Percentiles rank a stretch among this genome's conserved stretches.
Conservation (phyloP, 2,888 invertebrate genomes). For the Aphidoletes aphidimyza region DNA sequence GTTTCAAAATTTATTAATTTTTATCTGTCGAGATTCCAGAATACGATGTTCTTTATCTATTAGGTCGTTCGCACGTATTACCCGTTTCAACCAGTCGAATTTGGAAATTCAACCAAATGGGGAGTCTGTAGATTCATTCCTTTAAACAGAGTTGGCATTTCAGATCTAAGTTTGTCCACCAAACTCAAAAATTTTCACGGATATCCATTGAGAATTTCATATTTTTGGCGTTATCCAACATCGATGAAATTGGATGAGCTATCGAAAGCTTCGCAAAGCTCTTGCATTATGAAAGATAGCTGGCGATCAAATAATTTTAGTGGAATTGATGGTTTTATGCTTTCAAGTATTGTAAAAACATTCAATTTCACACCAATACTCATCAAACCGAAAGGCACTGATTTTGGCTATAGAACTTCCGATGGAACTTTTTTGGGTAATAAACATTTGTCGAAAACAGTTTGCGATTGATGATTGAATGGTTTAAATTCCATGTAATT, state of each 20-base stretch:
- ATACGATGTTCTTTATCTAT: not conserved
- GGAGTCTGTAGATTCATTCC: not conserved
- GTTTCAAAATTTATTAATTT: not conserved
- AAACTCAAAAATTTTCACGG: slow-evolving; percentile 59
- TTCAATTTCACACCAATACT: slow-evolving; percentile 63
- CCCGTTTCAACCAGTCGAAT: not conserved
- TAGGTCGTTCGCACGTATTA: not conserved
- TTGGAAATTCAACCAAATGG: not conserved
- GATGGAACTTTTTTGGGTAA: slow-evolving; percentile 59
- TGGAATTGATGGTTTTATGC: slow-evolving; percentile 64
- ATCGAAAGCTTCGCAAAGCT: slow-evolving; percentile 58
- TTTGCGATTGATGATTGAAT: no score
- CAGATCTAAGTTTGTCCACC: not conserved
- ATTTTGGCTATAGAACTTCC: slow-evolving; percentile 60
- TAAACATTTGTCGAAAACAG: no score
- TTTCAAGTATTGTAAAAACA: slow-evolving; percentile 62
- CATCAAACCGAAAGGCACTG: slow-evolving; percentile 60
- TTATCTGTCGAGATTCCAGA: not conserved
- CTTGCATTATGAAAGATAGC: slow-evolving; percentile 58
- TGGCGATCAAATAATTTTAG: slow-evolving; percentile 59
- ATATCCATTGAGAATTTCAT: slow-evolving; percentile 62
- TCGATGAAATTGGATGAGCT: slow-evolving; percentile 57
- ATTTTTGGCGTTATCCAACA: slow-evolving; percentile 63
- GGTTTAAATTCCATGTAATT: no score
- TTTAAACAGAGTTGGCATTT: not conserved